These are phyloP conservation scores for Dolichallabes microphthalmus DNA, from an alignment of 2,113 vertebrate species.

Conservation along the genomic window DNA sequence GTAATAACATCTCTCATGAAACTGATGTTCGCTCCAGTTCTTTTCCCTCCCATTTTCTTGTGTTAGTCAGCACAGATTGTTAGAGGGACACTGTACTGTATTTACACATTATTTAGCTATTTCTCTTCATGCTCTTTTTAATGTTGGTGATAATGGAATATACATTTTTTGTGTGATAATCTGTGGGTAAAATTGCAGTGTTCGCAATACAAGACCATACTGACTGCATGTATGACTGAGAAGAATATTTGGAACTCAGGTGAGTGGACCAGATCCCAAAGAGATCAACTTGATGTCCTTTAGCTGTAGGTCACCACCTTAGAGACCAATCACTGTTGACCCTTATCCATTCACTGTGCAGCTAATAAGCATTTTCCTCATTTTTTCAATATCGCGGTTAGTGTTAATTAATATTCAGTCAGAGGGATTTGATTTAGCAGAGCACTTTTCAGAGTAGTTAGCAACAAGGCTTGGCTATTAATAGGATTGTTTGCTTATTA, in stretches of 20 bases:
- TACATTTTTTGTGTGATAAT: neutral
- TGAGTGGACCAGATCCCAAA: constrained; percentile 9
- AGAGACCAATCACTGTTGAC: constrained; percentile 19
- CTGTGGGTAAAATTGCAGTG: neutral
- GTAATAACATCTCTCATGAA: neutral
- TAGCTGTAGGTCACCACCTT: constrained; percentile 18
- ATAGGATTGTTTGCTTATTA: neutral
- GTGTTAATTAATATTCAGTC: constrained; percentile 17
- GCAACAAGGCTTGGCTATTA: neutral
- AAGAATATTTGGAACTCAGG: constrained; percentile 4
- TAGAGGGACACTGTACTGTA: neutral
- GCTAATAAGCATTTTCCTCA: constrained; percentile 18
- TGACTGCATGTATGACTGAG: constrained; percentile 14
- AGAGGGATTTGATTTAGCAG: neutral
- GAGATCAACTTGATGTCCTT: constrained; percentile 13
- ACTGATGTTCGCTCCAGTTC: neutral
- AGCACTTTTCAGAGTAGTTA: constrained; percentile 5
- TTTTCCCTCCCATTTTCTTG: neutral
- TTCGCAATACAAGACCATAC: neutral
- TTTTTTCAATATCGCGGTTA: neutral
- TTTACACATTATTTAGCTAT: neutral
- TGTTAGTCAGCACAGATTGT: neutral
- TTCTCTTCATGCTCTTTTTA: neutral
- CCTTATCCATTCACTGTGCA: constrained; percentile 1
- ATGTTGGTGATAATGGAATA: neutral